A percentile compares a stretch with the other conserved stretches of the same genome.
Conservation (phyloP, 2,888 invertebrate species). For the Laspeyria flexula region DNA sequence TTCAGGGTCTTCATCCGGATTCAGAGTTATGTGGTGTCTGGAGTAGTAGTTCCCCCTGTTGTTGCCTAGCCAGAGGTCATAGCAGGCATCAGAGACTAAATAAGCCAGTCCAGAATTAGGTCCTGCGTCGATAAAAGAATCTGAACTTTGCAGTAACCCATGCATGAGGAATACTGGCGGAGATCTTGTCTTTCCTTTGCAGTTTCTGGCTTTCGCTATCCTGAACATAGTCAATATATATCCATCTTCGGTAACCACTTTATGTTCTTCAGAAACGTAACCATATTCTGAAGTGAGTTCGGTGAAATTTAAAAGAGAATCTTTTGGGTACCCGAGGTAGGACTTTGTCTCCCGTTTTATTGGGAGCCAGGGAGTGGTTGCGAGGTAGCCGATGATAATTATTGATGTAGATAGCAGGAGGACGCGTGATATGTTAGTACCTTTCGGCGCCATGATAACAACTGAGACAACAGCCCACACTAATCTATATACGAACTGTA, state of each 20-base stretch:
- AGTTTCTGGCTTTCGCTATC: slow-evolving; percentile 52
- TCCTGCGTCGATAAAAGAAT: slow-evolving; percentile 68
- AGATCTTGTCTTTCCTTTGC: slow-evolving; percentile 33
- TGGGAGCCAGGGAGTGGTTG: slow-evolving; percentile 37
- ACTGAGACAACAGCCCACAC: slow-evolving; percentile 37
- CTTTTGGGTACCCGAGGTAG: slow-evolving; percentile 49
- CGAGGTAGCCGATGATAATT: slow-evolving; percentile 36
- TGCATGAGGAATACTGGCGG: slow-evolving; percentile 71
- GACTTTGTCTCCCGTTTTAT: slow-evolving; percentile 45
- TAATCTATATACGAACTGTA: background rate
- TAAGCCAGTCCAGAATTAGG: slow-evolving; percentile 55
- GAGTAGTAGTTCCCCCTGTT: slow-evolving; percentile 78
- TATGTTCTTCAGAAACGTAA: slow-evolving; percentile 61
- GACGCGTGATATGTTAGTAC: slow-evolving; percentile 46
- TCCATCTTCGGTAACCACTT: slow-evolving; percentile 65
- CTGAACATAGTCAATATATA: slow-evolving; percentile 64
- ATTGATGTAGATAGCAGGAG: slow-evolving; percentile 34
- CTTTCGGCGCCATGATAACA: slow-evolving; percentile 53
- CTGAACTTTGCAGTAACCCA: slow-evolving; percentile 66
- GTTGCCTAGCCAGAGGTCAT: slow-evolving; percentile 59
- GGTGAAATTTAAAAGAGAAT: slow-evolving; percentile 57
- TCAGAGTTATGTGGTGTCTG: slow-evolving; percentile 69
- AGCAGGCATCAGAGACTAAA: slow-evolving; percentile 47
- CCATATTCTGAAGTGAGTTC: slow-evolving; percentile 55
- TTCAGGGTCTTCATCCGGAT: slow-evolving; percentile 57